These are phyloP conservation scores for Callospermophilus lateralis DNA, from an alignment of 2,113 vertebrate genomes.

Conservation along the genomic window DNA sequence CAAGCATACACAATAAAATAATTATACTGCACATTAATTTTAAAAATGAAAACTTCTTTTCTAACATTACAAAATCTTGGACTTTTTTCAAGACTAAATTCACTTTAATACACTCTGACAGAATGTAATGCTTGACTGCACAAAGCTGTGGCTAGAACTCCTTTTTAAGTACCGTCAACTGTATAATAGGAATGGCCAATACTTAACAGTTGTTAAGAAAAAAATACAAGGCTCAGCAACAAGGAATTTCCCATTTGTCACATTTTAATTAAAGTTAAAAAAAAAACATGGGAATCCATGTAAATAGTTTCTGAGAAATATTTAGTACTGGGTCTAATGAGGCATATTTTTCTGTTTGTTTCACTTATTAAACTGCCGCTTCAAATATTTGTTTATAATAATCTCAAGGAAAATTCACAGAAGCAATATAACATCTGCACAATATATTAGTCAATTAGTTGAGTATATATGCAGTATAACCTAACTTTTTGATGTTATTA, in stretches of 20 bases:
- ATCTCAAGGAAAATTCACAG: conserved; percentile 48
- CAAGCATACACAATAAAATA: conserved; percentile 25
- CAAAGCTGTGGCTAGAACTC: background rate
- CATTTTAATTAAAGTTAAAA: conserved; percentile 29
- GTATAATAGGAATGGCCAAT: background rate
- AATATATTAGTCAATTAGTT: conserved; percentile 61
- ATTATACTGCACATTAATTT: conserved; percentile 15
- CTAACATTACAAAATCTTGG: conserved; percentile 28
- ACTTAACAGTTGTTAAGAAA: conserved; percentile 1
- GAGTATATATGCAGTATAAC: conserved; percentile 17
- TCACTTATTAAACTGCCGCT: conserved; percentile 60
- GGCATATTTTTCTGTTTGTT: conserved; percentile 13
- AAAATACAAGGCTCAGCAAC: background rate
- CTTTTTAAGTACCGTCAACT: background rate
- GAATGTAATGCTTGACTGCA: conserved; percentile 2
- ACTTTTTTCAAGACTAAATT: conserved; percentile 24
- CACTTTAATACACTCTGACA: conserved; percentile 44
- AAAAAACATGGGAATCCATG: background rate
- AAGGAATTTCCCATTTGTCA: conserved; percentile 35
- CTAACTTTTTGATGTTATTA: conserved; percentile 67
- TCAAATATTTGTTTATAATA: conserved; percentile 24
- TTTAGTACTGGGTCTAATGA: conserved; percentile 6
- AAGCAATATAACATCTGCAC: conserved; percentile 1
- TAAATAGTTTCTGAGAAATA: conserved; percentile 46
- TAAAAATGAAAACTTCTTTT: conserved; percentile 39